Percentiles rank a stretch among this genome's conserved stretches.
phyloP scores from a whole-genome alignment of 2,888 invertebrate genomes.

The Eupelmus urozonus region DNA sequence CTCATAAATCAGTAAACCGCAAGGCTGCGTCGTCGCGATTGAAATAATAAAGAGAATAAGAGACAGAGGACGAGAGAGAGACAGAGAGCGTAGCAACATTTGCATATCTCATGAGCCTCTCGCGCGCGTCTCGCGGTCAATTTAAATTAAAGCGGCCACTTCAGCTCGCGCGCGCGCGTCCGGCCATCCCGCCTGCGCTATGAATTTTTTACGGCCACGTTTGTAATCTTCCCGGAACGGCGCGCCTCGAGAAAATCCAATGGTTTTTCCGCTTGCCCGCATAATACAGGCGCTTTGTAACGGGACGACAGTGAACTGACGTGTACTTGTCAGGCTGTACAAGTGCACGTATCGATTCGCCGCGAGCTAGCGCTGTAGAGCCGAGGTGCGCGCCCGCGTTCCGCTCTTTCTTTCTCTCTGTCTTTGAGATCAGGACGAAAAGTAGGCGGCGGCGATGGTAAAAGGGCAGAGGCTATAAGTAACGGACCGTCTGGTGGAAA shows the following conservation, averaged over 20 bases:
- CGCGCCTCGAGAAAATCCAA: not conserved
- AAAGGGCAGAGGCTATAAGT: slow-evolving; percentile 76
- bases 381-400: not conserved
- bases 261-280: not conserved
- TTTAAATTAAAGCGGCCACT: not conserved
- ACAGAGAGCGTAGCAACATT: not conserved
- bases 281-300: not conserved
- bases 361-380: slow-evolving; percentile 53
- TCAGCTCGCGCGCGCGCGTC: not conserved
- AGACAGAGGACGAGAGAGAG: not conserved
- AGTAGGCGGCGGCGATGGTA: slow-evolving; percentile 69
- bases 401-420: not conserved
- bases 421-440: slow-evolving; percentile 52
- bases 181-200: no score
- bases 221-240: not conserved
- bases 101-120: slow-evolving; percentile 4
- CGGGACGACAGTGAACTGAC: slow-evolving; percentile 38
- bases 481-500: slow-evolving; percentile 76
- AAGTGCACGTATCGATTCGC: slow-evolving; percentile 73
- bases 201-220: not conserved
- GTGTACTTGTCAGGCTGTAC: slow-evolving; percentile 46
- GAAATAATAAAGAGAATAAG: not conserved
- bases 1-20: slow-evolving; percentile 11
- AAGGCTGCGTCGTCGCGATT: not conserved
- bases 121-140: not conserved